These are phyloP conservation scores for Petrocephalus zakoni DNA, from an alignment of 2,113 vertebrate species.

Conservation along the genomic window DNA sequence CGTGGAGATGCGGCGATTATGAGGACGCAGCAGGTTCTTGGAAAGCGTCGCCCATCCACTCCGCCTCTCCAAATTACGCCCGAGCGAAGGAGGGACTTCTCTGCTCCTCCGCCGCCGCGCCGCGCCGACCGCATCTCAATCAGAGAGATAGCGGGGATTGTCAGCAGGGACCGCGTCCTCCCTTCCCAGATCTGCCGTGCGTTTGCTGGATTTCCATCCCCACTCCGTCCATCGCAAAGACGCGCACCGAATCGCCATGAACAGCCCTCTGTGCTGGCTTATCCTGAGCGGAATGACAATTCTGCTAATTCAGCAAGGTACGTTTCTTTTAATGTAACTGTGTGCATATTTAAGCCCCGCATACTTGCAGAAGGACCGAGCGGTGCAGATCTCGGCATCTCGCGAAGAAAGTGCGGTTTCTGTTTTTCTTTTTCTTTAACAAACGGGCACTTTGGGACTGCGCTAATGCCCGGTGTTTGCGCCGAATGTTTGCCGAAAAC, in stretches of 20 bases:
- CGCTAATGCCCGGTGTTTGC: neutral
- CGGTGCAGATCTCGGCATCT: neutral
- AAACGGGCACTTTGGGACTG: neutral
- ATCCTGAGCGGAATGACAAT: conserved; percentile 17
- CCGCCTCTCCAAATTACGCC: conserved; percentile 10
- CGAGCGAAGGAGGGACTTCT: conserved; percentile 12
- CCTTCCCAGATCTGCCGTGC: neutral
- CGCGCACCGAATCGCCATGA: conserved; percentile 13
- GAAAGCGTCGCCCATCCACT: conserved; percentile 14
- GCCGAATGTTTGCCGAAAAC: neutral
- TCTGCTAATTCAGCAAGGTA: conserved; percentile 25
- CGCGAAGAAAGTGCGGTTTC: neutral
- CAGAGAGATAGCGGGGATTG: conserved; percentile 12
- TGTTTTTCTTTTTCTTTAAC: neutral
- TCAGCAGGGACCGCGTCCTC: conserved; percentile 3
- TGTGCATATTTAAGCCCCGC: neutral
- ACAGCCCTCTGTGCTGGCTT: conserved; percentile 19
- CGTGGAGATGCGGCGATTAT: neutral
- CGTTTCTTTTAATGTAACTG: neutral
- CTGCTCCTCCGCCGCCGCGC: neutral
- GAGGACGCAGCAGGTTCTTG: conserved; percentile 3
- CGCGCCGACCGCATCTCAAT: conserved; percentile 1
- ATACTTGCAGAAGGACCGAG: neutral
- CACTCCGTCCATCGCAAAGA: neutral
- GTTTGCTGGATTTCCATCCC: conserved; percentile 11